phyloP scores from a whole-genome alignment of 2,888 invertebrate genomes.

The Euproctis similis region DNA sequence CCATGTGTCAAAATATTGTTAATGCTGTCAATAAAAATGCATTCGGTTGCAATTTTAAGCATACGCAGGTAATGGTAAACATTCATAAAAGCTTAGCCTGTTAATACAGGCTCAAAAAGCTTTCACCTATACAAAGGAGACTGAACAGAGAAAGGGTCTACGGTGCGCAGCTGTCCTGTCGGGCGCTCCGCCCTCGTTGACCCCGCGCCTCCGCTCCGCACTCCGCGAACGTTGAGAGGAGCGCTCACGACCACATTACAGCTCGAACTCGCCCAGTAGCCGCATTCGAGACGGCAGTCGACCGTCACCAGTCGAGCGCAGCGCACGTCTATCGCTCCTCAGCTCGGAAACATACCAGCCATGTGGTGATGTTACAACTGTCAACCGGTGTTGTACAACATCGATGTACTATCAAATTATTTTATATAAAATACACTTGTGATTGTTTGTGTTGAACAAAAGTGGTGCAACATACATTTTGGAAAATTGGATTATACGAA shows the following conservation, averaged over 20 bases:
- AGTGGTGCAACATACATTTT: slow-evolving; percentile 60
- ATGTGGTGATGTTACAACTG: slow-evolving; percentile 76
- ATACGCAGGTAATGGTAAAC: slow-evolving; percentile 18
- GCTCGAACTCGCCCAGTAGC: slow-evolving; percentile 24
- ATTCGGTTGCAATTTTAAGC: too few relatives aligned
- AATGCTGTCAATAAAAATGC: too few relatives aligned
- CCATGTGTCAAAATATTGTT: too few relatives aligned
- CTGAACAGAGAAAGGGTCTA: slow-evolving; percentile 62
- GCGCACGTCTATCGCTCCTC: slow-evolving; percentile 47
- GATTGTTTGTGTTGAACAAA: slow-evolving; percentile 60
- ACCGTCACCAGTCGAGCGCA: slow-evolving; percentile 56
- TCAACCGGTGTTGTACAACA: slow-evolving; percentile 58
- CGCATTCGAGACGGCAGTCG: slow-evolving; percentile 46
- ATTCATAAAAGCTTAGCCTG: slow-evolving; percentile 17
- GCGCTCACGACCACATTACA: slow-evolving; percentile 36
- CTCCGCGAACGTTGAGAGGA: slow-evolving; percentile 29
- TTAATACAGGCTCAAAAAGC: slow-evolving; percentile 29
- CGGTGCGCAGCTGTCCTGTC: slow-evolving; percentile 68
- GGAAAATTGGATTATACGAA: slow-evolving; percentile 74
- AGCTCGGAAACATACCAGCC: slow-evolving; percentile 53
- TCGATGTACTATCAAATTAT: slow-evolving; percentile 43
- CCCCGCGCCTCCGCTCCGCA: slow-evolving; percentile 45
- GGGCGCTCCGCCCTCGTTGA: slow-evolving; percentile 61
- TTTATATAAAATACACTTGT: slow-evolving; percentile 33
- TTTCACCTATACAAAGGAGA: slow-evolving; percentile 57